These are phyloP conservation scores for Drosophila punjabiensis DNA, from an alignment of 1,140 invertebrate species.

Conservation along the genomic window DNA sequence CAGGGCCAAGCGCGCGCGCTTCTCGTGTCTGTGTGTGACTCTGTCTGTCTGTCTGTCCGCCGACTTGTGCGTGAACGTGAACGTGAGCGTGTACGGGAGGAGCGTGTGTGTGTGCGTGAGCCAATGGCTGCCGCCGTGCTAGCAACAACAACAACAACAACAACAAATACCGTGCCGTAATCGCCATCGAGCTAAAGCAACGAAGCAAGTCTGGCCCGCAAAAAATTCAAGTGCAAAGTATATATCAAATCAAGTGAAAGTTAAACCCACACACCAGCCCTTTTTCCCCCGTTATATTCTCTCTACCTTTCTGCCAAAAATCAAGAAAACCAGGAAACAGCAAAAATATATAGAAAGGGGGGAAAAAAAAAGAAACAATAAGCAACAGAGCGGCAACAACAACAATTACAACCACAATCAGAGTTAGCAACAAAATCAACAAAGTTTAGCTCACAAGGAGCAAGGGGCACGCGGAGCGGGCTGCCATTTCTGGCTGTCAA, in stretches of 20 bases:
- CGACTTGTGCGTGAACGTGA: conserved; percentile 45
- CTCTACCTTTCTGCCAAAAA: conserved; percentile 15
- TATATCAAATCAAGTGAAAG: conserved; percentile 48
- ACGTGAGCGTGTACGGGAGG: conserved; percentile 12
- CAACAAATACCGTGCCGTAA: conserved; percentile 73
- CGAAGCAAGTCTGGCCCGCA: conserved; percentile 24
- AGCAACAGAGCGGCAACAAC: conserved; percentile 17
- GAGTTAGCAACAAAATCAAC: conserved; percentile 47
- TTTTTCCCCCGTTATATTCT: background rate
- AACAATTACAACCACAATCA: conserved; percentile 18
- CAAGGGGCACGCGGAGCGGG: conserved; percentile 11
- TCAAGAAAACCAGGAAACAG: background rate
- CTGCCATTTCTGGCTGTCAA: conserved; percentile 59
- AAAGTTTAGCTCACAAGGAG: conserved; percentile 10
- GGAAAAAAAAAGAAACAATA: conserved; percentile 8
- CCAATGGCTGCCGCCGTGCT: conserved; percentile 44
- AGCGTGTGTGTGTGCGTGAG: conserved; percentile 34
- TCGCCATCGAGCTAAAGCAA: conserved; percentile 44
- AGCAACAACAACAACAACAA: conserved; percentile 11
- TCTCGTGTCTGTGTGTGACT: conserved; percentile 66
- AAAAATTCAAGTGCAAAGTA: conserved; percentile 38
- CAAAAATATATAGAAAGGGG: background rate
- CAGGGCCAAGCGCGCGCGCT: conserved; percentile 78
- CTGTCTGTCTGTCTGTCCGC: conserved; percentile 51
- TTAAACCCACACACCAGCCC: conserved; percentile 17